Base-by-base conservation (phyloP, 2,888 invertebrate species). In the Amphipyra berbera region DNA sequence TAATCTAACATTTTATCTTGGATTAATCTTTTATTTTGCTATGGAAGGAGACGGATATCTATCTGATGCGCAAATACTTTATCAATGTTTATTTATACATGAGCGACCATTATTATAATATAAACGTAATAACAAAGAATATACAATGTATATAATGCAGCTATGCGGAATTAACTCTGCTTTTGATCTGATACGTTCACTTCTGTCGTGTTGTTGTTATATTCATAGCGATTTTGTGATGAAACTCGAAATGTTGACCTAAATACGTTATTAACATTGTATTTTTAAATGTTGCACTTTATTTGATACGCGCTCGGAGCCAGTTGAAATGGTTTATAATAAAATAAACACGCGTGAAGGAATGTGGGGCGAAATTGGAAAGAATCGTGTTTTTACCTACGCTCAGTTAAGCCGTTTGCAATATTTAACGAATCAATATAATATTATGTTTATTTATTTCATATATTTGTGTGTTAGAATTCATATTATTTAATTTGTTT, bases 331-430 rank as follows among this genome's bases (percentile, higher is more conserved):
- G 73, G 75, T 85, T 85, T 75, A n/a, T n/a, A 78, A 82, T 84
- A 85, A 88, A 88, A 85, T 87, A 89, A 88, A 88, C 85, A 87
- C 78, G 83, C 89, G 88, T 88, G 87, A 83, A 84, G 82, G 87
- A 88, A 90, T 90, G 85, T 86, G 86, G 80, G 77, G 79, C 83
- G 82, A 85, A 86, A 87, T 90, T 88, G 85, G 88, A 88, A 89
- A 88, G 87, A 86, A 83, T 79, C 81, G 72, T 76, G 72, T 72
- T 80, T 13, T 60, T 66, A 8, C 74, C 75, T 80, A 77, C 81
- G 70, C 70, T 21, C 21, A 21, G 21, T 21, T 73, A 55, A 56
- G 60, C 57, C 61, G 65, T 75, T 76, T 70, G 62, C 76, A 71
- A 70, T 79, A 81, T 76, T 77, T 61, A 68, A 56, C 35, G 48